These are phyloP conservation scores for Lophotis ruficrista DNA, from an alignment of 2,113 vertebrate genomes.

Conservation along the genomic window DNA sequence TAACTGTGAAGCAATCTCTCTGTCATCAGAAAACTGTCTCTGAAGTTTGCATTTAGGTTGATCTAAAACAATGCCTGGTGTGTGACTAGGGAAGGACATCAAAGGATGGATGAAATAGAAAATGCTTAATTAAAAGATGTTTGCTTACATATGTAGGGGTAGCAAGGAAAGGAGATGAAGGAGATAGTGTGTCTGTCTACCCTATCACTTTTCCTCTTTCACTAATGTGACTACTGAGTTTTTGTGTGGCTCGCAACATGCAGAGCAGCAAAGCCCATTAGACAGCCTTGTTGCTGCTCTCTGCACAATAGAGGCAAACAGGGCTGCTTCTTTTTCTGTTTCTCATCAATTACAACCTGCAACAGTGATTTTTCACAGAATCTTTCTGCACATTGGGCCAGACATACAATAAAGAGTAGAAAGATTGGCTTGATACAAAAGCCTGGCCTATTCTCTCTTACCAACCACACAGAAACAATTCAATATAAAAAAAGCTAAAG, in stretches of 20 bases:
- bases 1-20: not conserved
- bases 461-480: not conserved
- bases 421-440: not conserved
- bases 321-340: not conserved
- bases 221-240: not conserved
- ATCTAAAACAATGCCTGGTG: not conserved
- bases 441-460: not conserved
- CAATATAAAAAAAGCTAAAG: not conserved
- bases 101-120: not conserved
- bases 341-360: not conserved
- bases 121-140: not conserved
- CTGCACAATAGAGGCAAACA: not conserved
- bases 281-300: not conserved
- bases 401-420: not conserved
- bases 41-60: not conserved
- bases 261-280: not conserved
- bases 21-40: not conserved
- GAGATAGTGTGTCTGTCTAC: not conserved
- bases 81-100: not conserved
- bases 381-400: not conserved
- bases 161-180: not conserved
- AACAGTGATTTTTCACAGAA: not conserved
- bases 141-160: not conserved
- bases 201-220: not conserved
- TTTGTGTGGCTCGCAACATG: accelerated